phyloP scores from a whole-genome alignment of 2,797 vertebrate species.

The Cetoscarus ocellatus region DNA sequence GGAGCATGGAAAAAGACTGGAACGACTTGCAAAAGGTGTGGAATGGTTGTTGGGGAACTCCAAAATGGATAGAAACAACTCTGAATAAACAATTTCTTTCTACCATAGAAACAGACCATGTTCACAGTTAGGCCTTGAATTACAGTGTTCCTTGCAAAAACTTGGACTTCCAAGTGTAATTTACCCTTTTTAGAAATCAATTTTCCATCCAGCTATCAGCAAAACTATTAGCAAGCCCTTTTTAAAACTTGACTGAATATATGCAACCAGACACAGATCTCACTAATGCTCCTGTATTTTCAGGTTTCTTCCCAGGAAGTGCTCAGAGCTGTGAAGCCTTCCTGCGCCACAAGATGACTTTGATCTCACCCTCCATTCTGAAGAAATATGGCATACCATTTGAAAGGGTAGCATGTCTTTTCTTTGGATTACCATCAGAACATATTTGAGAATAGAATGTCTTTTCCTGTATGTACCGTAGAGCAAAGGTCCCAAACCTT shows the following conservation, averaged over 20 bases:
- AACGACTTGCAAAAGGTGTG: constrained; percentile 96
- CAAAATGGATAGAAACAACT: not conserved
- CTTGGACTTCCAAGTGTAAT: too few relatives aligned
- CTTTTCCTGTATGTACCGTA: not conserved
- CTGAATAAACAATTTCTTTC: too few relatives aligned
- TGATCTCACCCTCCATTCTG: constrained; percentile 96
- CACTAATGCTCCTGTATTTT: constrained; percentile 5
- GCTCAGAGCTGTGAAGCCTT: constrained; percentile 98
- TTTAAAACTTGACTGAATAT: not conserved
- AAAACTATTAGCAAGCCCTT: not conserved
- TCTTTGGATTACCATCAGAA: not conserved
- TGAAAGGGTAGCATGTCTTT: constrained; percentile 88
- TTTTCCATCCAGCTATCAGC: too few relatives aligned
- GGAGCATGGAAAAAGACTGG: constrained; percentile 94
- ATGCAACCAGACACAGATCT: not conserved
- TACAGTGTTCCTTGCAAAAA: too few relatives aligned
- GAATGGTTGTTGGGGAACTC: not conserved
- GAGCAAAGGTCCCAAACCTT: too few relatives aligned
- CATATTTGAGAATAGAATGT: not conserved
- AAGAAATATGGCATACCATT: constrained; percentile 97
- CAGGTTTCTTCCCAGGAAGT: constrained; percentile 98
- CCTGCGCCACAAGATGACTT: constrained; percentile 98
- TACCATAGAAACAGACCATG: not conserved
- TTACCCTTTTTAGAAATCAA: too few relatives aligned
- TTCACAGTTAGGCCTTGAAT: too few relatives aligned